Conservation (phyloP, 1,140 invertebrate genomes). For the Muscidifurax raptorellus region DNA sequence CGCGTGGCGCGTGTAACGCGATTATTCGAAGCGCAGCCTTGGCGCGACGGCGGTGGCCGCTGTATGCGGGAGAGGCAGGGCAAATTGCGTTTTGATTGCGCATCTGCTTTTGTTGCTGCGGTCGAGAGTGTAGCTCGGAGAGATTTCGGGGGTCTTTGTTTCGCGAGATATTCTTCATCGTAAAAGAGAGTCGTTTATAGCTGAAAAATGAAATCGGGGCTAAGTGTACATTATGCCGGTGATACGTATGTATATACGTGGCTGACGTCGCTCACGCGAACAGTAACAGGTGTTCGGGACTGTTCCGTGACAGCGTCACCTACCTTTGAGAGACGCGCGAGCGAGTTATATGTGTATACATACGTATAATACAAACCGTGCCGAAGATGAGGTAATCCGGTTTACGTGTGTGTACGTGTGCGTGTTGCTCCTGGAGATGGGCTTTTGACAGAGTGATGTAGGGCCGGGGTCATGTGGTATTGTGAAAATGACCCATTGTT, state of each 20-base stretch:
- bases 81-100: constrained; percentile 16
- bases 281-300: background rate
- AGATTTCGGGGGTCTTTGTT: constrained; percentile 22
- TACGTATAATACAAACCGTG: too few species aligned
- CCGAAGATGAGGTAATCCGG: background rate
- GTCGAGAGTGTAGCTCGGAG: background rate
- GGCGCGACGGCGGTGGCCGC: background rate
- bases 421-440: too few species aligned
- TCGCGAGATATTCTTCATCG: background rate
- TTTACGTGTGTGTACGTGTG: too few species aligned
- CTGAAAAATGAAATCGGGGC: too few species aligned
- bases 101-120: background rate
- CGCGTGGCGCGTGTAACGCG: background rate
- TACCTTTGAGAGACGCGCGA: background rate
- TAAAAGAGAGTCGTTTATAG: too few species aligned
- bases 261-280: background rate
- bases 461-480: too few species aligned
- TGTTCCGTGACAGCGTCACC: background rate
- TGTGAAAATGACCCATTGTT: too few species aligned
- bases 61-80: background rate
- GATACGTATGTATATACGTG: too few species aligned
- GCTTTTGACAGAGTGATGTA: too few species aligned
- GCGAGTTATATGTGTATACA: background rate
- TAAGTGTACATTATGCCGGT: too few species aligned
- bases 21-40: background rate